Percentiles rank a stretch among this genome's conserved stretches.
Conservation (phyloP, 2,797 vertebrate genomes). For the Gallirallus australis region DNA sequence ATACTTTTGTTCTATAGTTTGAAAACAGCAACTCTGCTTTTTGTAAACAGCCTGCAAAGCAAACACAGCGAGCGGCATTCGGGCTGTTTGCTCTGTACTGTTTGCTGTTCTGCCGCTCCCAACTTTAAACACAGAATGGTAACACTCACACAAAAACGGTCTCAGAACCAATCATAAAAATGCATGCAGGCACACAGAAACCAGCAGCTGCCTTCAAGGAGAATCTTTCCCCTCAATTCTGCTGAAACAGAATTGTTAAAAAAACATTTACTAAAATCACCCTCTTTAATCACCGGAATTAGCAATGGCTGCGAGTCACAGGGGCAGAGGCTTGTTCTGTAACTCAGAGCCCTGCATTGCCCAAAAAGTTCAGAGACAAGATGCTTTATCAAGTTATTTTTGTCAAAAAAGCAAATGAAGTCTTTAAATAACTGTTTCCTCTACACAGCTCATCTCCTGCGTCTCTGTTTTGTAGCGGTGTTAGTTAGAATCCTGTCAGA, state of each 20-base stretch:
- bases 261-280: not conserved
- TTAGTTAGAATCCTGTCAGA: not conserved
- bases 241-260: not conserved
- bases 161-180: not conserved
- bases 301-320: not conserved
- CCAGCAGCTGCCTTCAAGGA: not conserved
- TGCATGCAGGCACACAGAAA: not conserved
- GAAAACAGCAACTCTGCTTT: not conserved
- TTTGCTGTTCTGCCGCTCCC: slow-evolving; percentile 77
- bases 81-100: slow-evolving; percentile 81
- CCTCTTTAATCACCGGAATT: not conserved
- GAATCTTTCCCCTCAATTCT: not conserved
- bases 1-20: not conserved
- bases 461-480: not conserved
- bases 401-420: not conserved
- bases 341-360: not conserved
- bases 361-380: not conserved
- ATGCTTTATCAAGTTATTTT: not conserved
- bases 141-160: slow-evolving; percentile 68
- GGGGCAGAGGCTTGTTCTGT: not conserved
- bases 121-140: slow-evolving; percentile 40
- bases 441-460: not conserved
- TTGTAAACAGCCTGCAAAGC: slow-evolving; percentile 40
- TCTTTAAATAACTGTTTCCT: not conserved
- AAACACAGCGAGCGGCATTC: slow-evolving; percentile 43